These are phyloP conservation scores for Hyaena hyaena DNA, from an alignment of 2,113 vertebrate genomes.

Conservation along the genomic window DNA sequence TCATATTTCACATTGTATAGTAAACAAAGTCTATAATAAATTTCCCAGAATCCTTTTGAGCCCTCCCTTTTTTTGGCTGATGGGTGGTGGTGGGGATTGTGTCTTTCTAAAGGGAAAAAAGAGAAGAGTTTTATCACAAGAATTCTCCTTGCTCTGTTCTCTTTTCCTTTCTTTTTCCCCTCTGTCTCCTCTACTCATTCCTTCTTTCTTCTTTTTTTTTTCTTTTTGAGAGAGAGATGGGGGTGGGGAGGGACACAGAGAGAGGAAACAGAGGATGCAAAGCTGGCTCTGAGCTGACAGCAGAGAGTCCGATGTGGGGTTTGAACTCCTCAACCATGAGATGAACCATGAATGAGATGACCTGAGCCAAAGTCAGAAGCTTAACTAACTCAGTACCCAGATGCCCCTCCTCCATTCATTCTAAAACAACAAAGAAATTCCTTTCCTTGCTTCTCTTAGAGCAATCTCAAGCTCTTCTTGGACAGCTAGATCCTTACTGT, in stretches of 20 bases:
- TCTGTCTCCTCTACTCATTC: background rate
- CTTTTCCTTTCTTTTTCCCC: background rate
- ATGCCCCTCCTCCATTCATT: background rate
- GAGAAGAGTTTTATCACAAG: background rate
- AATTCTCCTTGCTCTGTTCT: background rate
- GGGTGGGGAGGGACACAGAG: too few relatives aligned
- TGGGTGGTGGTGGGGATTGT: background rate
- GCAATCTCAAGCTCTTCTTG: background rate
- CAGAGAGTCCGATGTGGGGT: too few relatives aligned
- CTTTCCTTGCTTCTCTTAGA: background rate
- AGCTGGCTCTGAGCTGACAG: too few relatives aligned
- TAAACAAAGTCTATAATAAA: background rate
- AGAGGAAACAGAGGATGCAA: too few relatives aligned
- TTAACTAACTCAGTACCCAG: too few relatives aligned
- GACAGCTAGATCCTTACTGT: background rate
- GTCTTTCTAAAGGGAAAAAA: background rate
- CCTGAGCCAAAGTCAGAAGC: too few relatives aligned
- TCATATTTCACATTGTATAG: background rate
- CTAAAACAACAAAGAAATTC: conserved; percentile 25
- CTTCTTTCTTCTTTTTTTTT: background rate
- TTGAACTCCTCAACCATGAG: too few relatives aligned
- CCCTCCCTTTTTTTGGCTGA: background rate
- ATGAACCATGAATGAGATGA: too few relatives aligned
- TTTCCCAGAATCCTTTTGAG: background rate
- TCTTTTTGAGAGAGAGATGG: too few relatives aligned